These are phyloP conservation scores for Nesometra sesokonis DNA, from an alignment of 35 echinoderm and acorn worm genomes.

Conservation along the genomic window DNA sequence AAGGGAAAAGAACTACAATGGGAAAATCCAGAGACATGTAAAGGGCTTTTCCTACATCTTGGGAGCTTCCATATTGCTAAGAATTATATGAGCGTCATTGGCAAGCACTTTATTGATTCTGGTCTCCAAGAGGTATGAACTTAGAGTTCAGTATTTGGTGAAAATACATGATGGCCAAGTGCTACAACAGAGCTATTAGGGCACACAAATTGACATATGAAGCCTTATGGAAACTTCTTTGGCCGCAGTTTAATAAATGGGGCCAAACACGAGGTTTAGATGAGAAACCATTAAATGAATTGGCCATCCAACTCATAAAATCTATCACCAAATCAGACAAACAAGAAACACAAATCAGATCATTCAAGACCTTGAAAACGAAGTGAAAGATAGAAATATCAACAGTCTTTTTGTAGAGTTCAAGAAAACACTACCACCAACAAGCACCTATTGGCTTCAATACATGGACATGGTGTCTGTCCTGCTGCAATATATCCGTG, in stretches of 20 bases:
- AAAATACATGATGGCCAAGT: background rate
- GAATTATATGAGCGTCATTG: background rate
- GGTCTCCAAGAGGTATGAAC: background rate
- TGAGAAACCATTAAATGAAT: background rate
- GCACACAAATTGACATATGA: background rate
- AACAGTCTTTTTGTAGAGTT: background rate
- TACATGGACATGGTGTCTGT: background rate
- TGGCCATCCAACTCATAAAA: background rate
- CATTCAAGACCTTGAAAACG: background rate
- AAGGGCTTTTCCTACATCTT: background rate
- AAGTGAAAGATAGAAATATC: background rate
- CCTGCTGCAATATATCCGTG: slow-evolving; percentile 5
- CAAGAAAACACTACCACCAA: background rate
- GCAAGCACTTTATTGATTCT: background rate
- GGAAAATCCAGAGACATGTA: background rate
- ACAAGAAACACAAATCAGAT: background rate
- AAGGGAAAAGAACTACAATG: background rate
- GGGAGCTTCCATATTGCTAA: background rate
- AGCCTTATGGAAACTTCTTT: background rate
- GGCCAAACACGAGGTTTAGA: background rate
- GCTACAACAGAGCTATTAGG: background rate
- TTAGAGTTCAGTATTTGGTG: background rate
- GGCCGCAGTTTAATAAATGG: background rate
- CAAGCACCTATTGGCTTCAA: background rate
- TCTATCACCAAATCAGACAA: background rate